Evolutionary conservation across 2,113 vertebrate species (phyloP), one percentile per base, ranked within the genome.

Genomic region (Gadus macrocephalus): DNA sequence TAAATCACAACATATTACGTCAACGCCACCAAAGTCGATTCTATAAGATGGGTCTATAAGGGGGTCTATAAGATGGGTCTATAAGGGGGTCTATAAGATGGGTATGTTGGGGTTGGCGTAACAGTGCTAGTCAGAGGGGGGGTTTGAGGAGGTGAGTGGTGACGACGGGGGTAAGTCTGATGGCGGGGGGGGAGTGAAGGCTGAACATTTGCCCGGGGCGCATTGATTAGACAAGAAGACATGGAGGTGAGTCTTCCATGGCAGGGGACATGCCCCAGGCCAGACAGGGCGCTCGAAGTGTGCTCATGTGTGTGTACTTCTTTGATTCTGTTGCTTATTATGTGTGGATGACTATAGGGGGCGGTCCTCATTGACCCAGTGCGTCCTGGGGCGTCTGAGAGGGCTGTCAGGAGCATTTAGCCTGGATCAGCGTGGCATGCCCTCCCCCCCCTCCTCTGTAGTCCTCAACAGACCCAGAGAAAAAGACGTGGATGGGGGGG

Each of bases 331-430:
- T 53, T 53, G 53, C 17, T 58, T 58, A 53, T 56, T 49, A 53
- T 20, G 55, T 59, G 25, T 58, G 53, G 4, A 35, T 35, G 31
- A 35, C 31, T 35, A 35, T 35, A 35, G 31, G 31, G 31, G 6
- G 31, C 31, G 6, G 1, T 49, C 42, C 9, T 49, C 42, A 14
- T 49, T 49, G 42, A 14, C 42, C 42, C 42, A 7, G 38, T 9
- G 6, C 42, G 42, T 49, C 42, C 42, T 12, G 42, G 42, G 42
- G 42, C 9, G 11, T n/a, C 35, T 27, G 31, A 7, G 42, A 35
- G 62, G 14, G 61, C 69, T 71, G 69, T 71, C 69, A 58, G 27
- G 62, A 64, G 62, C 17, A 8, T 64, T 71, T 71, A 71, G 69
- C 25, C 49, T n/a, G 62, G 25, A 55, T 20, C 9, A 22, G 22